These are phyloP conservation scores for Fabriciana adippe DNA, from an alignment of 2,888 invertebrate genomes.

Conservation along the genomic window DNA sequence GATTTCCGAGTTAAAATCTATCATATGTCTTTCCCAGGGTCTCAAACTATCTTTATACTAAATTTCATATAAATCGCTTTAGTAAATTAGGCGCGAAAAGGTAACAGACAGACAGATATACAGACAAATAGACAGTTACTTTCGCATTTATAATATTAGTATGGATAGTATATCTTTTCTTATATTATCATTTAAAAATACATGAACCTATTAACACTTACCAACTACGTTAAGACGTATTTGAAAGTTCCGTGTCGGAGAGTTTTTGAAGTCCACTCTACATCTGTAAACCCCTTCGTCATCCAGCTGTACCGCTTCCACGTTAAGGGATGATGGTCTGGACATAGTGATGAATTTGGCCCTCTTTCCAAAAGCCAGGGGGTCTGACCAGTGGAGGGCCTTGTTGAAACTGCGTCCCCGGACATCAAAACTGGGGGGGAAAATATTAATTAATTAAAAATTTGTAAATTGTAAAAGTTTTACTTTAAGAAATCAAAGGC, in stretches of 20 bases:
- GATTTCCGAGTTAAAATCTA: no score
- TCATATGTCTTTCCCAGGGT: no score
- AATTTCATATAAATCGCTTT: no score
- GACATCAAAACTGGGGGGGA: conserved; percentile 88
- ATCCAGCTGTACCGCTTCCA: conserved; percentile 91
- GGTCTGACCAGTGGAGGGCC: conserved; percentile 92
- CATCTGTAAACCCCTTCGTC: conserved; percentile 94
- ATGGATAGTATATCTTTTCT: no score
- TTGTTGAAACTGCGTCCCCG: conserved; percentile 90
- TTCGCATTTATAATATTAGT: no score
- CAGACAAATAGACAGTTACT: no score
- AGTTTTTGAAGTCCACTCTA: conserved; percentile 93
- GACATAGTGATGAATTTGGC: conserved; percentile 92
- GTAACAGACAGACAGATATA: no score
- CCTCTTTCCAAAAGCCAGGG: conserved; percentile 89
- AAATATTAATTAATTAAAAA: neutral
- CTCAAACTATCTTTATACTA: no score
- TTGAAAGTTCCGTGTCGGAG: conserved; percentile 93
- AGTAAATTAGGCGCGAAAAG: no score
- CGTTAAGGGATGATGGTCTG: conserved; percentile 89
- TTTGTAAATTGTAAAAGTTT: neutral
- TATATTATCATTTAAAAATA: neutral
- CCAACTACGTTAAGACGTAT: conserved; percentile 94
- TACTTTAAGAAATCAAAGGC: no score
- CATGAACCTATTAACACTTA: conserved; percentile 72